Evolutionary conservation across 2,888 invertebrate species (phyloP).

Genomic region (Limnephilus marmoratus): DNA sequence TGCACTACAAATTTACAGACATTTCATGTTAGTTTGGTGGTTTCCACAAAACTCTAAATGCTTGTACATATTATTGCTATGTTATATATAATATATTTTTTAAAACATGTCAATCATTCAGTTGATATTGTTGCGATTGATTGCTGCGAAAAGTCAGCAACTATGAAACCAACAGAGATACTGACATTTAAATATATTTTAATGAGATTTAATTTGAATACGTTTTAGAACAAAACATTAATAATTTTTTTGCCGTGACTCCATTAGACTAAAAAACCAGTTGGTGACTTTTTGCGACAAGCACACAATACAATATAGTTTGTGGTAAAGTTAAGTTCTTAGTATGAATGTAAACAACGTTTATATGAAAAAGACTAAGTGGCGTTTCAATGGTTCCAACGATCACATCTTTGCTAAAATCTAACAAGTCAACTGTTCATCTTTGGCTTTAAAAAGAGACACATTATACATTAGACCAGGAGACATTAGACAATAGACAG

Average conservation of each 20-base stretch:
- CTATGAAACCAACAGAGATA: not conserved
- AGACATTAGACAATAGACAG: slow-evolving; percentile 46
- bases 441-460: not conserved
- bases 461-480: slow-evolving; percentile 18
- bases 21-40: not conserved
- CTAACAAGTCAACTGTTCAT: not conserved
- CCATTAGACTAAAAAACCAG: not conserved
- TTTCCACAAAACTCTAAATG: not conserved
- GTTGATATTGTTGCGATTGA: not conserved
- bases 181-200: not conserved
- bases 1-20: not conserved
- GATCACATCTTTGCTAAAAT: not conserved
- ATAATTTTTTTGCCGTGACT: not conserved
- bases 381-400: not conserved
- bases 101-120: not conserved
- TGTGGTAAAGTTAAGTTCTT: not conserved
- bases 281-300: not conserved
- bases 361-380: not conserved
- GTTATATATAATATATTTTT: not conserved
- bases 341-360: not conserved
- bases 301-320: not conserved
- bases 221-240: not conserved
- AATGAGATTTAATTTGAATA: not conserved
- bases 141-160: not conserved
- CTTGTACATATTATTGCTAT: not conserved